Percentiles rank a stretch among this genome's conserved stretches.
These are phyloP conservation scores for Phrynosoma platyrhinos DNA, from an alignment of 2,113 vertebrate genomes.

Conservation along the genomic window DNA sequence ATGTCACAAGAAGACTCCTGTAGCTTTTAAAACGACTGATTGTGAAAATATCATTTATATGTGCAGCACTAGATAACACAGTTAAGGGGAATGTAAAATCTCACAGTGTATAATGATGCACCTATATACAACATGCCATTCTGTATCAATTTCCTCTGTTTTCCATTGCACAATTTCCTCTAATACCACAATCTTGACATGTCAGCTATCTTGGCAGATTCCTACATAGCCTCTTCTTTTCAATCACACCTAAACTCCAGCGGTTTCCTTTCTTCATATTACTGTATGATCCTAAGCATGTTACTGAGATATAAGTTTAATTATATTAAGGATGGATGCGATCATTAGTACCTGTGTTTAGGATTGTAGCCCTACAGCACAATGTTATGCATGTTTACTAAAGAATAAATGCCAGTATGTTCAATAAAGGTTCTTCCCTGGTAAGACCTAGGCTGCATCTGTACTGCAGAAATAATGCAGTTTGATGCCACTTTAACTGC, in stretches of 20 bases:
- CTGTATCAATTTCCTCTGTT: background rate
- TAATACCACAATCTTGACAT: fast-evolving
- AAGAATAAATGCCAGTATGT: background rate
- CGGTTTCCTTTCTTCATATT: background rate
- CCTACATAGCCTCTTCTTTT: constrained; percentile 2
- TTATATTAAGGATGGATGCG: too few species aligned
- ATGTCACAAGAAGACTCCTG: too few species aligned
- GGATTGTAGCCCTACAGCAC: background rate
- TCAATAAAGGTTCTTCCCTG: background rate
- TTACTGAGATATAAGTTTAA: background rate
- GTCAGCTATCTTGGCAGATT: background rate
- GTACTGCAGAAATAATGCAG: too few species aligned
- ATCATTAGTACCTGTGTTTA: background rate
- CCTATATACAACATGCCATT: background rate
- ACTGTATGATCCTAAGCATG: background rate
- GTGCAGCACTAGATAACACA: too few species aligned
- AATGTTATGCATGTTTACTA: background rate
- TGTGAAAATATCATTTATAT: too few species aligned
- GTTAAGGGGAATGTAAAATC: too few species aligned
- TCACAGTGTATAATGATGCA: background rate
- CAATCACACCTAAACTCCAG: background rate
- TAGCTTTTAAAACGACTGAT: too few species aligned
- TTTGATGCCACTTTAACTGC: too few species aligned
- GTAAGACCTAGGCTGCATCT: too few species aligned
- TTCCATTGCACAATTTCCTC: fast-evolving